phyloP scores from a whole-genome alignment of 2,888 invertebrate species.

The Mayetiola destructor region DNA sequence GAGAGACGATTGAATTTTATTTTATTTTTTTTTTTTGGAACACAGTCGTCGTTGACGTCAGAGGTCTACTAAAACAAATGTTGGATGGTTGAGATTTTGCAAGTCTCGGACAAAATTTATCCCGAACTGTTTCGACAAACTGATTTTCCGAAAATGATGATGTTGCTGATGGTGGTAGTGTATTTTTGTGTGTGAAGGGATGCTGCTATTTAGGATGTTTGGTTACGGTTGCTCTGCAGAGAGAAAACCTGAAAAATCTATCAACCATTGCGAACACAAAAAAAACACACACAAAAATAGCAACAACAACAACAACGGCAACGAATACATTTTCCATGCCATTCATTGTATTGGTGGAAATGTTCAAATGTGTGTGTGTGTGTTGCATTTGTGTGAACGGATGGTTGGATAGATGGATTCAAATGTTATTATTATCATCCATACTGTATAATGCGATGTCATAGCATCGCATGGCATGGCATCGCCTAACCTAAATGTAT shows the following conservation, averaged over 20 bases:
- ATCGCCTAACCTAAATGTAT: neutral
- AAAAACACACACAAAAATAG: too few relatives aligned
- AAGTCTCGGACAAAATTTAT: slow-evolving; percentile 7
- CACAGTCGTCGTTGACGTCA: slow-evolving; percentile 13
- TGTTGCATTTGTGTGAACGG: neutral
- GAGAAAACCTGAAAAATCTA: too few relatives aligned
- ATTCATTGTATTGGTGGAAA: neutral
- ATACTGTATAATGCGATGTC: too few relatives aligned
- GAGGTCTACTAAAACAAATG: slow-evolving; percentile 8
- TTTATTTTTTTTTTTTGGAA: too few relatives aligned
- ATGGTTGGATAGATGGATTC: neutral
- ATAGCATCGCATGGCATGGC: too few relatives aligned
- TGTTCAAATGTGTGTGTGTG: neutral
- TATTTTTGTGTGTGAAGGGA: neutral
- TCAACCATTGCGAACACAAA: too few relatives aligned
- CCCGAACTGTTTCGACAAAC: neutral
- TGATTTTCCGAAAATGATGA: neutral
- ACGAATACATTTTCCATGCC: too few relatives aligned
- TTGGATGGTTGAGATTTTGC: neutral
- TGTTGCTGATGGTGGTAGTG: too few relatives aligned
- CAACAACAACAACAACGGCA: too few relatives aligned
- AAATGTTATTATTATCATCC: neutral
- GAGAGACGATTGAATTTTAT: neutral
- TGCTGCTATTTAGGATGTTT: neutral
- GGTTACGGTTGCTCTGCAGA: neutral